These are phyloP conservation scores for Ptilonorhynchus violaceus DNA, from an alignment of 2,113 vertebrate genomes.

Conservation along the genomic window DNA sequence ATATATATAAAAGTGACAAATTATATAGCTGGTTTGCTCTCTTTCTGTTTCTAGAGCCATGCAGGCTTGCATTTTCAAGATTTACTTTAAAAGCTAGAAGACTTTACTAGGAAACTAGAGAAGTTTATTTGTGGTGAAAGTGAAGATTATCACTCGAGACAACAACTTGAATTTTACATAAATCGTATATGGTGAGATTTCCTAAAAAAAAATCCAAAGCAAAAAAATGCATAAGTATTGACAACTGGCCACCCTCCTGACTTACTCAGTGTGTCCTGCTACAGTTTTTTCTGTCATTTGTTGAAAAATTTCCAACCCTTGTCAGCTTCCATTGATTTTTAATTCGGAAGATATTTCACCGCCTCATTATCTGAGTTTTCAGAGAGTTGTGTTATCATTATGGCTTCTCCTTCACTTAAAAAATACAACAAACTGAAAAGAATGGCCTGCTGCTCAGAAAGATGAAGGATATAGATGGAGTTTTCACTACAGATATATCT, in stretches of 20 bases:
- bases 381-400: neutral
- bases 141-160: neutral
- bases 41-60: neutral
- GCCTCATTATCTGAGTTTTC: accelerated
- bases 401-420: neutral
- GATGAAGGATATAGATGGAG: neutral
- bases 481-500: neutral
- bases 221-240: neutral
- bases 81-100: neutral
- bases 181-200: neutral
- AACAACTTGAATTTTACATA: neutral
- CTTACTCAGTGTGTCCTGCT: neutral
- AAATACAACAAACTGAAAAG: neutral
- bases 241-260: neutral
- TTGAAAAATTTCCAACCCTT: neutral
- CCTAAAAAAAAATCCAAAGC: neutral
- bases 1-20: neutral
- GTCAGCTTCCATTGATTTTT: neutral
- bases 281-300: neutral
- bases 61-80: neutral
- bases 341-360: neutral
- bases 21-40: neutral
- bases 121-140: neutral
- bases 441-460: neutral
- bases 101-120: neutral